A percentile compares a stretch with the other conserved stretches of the same genome.
Conservation (phyloP, 2,888 invertebrate genomes). For the Eustalomyia histrio region DNA sequence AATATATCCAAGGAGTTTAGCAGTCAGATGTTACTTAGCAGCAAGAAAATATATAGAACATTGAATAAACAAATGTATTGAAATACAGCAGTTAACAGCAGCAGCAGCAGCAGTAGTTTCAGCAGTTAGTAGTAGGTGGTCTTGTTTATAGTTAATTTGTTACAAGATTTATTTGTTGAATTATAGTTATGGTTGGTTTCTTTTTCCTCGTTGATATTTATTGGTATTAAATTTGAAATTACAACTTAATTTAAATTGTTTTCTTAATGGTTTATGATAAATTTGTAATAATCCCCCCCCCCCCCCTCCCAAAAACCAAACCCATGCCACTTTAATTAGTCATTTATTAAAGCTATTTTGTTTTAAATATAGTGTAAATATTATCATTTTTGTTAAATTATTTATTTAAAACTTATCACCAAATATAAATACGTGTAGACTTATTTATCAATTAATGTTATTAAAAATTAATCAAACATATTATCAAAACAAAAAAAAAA, state of each 20-base stretch:
- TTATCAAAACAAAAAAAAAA: constrained; percentile 53
- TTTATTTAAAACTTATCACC: constrained; percentile 27
- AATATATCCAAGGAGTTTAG: background rate
- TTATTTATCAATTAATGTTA: constrained; percentile 75
- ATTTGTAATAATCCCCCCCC: background rate
- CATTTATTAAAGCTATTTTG: constrained; percentile 44
- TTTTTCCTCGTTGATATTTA: constrained; percentile 30
- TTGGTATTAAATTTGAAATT: constrained; percentile 26
- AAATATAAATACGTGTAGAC: constrained; percentile 62
- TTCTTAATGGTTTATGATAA: background rate
- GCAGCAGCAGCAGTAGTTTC: constrained; percentile 15
- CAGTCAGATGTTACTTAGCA: background rate
- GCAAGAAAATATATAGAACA: background rate
- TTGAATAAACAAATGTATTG: background rate
- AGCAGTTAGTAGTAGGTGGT: constrained; percentile 52
- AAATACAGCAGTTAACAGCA: constrained; percentile 27
- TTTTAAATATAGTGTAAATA: constrained; percentile 24
- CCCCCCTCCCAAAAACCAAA: background rate
- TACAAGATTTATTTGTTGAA: constrained; percentile 16
- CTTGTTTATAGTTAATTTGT: constrained; percentile 44
- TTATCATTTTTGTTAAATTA: constrained; percentile 22
- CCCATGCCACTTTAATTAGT: constrained; percentile 61
- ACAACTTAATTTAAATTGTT: constrained; percentile 34
- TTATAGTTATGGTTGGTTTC: background rate
- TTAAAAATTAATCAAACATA: constrained; percentile 70